Base-by-base conservation (phyloP, 2,888 invertebrate species). In the Pseudococcus jackbeardsleyi region DNA sequence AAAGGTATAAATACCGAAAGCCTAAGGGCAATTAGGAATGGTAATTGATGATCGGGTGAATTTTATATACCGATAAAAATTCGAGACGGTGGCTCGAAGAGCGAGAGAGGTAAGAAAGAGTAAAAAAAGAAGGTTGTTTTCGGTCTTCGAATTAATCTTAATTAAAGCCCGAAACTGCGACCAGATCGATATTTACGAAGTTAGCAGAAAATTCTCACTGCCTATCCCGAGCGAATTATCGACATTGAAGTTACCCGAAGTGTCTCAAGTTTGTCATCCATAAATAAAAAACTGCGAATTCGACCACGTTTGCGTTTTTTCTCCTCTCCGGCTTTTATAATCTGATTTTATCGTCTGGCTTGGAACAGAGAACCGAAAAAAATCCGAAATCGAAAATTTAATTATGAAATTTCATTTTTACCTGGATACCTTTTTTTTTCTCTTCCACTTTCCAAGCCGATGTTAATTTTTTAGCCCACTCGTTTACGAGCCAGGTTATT, bases 191-290 rank as follows among this genome's bases (percentile, higher is more conserved):
- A 68, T 68, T 68, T 68, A 68, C 68, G 26, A 68, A 68, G 68
- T 68, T 68, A 68, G 68, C 68, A 68, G 68, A 68, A 68, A 68
- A 68, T 68, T 68, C 68, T 68, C 68, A 1, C 11, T 68, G 68
- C 68, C 68, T 68, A 68, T 68, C 68, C 68, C 68, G 68, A 68
- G 68, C 68, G 68, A 68, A 68, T 68, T 68, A 68, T 68, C 68
- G 68, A 68, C 68, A 68, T 26, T 26, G 68, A 68, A 68, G 68
- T 68, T 68, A 68, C 64, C n/a, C 11, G 68, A 68, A 68, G 26
- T 68, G 68, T 68, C 68, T 68, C 26, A 12, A 68, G 26, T 68
- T 68, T 26, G 68, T 68, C 68, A 68, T 26, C 68, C 26, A 68
- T 68, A 68, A 68, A 68, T 68, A 68, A 68, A 42, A 68, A 68